phyloP scores from a whole-genome alignment of 2,797 vertebrate species.

The Lates japonicus region DNA sequence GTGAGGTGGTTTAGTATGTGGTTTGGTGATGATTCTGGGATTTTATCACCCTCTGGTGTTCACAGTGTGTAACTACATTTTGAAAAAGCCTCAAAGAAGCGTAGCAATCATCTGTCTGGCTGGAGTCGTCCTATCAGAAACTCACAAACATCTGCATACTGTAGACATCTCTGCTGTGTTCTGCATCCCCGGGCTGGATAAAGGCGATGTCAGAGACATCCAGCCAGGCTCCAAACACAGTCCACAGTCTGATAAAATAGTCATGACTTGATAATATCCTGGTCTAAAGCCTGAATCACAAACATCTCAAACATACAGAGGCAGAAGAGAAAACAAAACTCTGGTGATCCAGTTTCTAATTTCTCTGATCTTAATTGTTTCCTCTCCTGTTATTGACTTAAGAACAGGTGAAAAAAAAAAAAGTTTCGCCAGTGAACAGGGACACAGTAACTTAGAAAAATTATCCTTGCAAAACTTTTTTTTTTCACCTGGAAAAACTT shows the following conservation, averaged over 20 bases:
- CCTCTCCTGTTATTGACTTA: too few relatives aligned
- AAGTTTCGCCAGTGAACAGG: not conserved
- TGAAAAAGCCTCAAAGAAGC: constrained; percentile 6
- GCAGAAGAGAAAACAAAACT: too few relatives aligned
- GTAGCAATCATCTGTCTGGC: not conserved
- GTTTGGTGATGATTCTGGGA: constrained; percentile 9
- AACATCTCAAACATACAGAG: too few relatives aligned
- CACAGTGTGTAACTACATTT: constrained; percentile 27
- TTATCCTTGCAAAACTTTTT: too few relatives aligned
- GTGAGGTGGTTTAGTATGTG: not conserved
- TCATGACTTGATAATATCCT: constrained; percentile 29
- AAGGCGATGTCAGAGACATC: constrained; percentile 25
- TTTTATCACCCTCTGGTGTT: constrained; percentile 74
- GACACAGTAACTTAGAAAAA: too few relatives aligned
- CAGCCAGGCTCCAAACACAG: constrained; percentile 26
- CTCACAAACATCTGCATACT: constrained; percentile 32
- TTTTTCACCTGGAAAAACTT: too few relatives aligned
- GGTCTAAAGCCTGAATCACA: constrained; percentile 20
- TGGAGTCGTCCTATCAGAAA: not conserved
- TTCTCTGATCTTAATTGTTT: too few relatives aligned
- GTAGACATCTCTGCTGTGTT: constrained; percentile 22
- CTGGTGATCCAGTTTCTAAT: too few relatives aligned
- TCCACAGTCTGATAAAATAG: constrained; percentile 22
- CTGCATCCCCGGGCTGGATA: not conserved
- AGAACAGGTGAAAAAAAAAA: too few relatives aligned